These are phyloP conservation scores for Gila orcuttii DNA, from an alignment of 2,113 vertebrate genomes.

Conservation along the genomic window DNA sequence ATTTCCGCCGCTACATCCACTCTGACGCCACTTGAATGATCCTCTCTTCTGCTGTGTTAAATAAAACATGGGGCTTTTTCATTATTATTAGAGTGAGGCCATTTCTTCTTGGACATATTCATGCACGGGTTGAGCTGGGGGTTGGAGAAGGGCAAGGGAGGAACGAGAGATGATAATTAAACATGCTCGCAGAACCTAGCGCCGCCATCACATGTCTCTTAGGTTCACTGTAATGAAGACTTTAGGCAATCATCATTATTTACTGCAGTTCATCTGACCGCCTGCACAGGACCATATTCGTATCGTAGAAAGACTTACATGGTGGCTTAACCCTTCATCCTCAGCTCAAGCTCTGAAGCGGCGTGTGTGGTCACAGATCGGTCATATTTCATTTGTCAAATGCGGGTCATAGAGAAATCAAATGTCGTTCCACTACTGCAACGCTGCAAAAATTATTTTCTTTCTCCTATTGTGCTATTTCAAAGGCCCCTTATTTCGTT, in stretches of 20 bases:
- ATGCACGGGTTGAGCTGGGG: constrained; percentile 54
- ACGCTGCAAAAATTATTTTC: neutral
- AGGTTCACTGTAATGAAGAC: constrained; percentile 70
- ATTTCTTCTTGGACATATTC: constrained; percentile 62
- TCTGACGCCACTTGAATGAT: constrained; percentile 62
- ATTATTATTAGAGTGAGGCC: constrained; percentile 58
- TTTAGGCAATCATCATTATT: constrained; percentile 67
- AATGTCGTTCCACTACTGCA: neutral
- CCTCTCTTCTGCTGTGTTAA: constrained; percentile 60
- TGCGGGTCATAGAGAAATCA: neutral
- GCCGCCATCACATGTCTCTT: constrained; percentile 60
- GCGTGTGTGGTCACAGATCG: neutral
- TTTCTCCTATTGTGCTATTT: neutral
- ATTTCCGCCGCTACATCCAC: constrained; percentile 59
- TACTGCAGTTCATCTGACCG: constrained; percentile 56
- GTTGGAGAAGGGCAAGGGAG: constrained; percentile 41
- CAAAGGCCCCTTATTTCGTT: neutral
- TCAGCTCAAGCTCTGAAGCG: neutral
- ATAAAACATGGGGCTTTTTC: constrained; percentile 68
- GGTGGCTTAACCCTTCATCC: neutral
- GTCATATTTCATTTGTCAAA: constrained; percentile 42
- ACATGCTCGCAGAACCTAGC: constrained; percentile 64
- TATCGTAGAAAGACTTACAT: neutral
- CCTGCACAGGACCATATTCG: neutral
- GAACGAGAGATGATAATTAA: constrained; percentile 68